These are phyloP conservation scores for Aphodius sticticus DNA, from an alignment of 2,888 invertebrate species.

Conservation along the genomic window DNA sequence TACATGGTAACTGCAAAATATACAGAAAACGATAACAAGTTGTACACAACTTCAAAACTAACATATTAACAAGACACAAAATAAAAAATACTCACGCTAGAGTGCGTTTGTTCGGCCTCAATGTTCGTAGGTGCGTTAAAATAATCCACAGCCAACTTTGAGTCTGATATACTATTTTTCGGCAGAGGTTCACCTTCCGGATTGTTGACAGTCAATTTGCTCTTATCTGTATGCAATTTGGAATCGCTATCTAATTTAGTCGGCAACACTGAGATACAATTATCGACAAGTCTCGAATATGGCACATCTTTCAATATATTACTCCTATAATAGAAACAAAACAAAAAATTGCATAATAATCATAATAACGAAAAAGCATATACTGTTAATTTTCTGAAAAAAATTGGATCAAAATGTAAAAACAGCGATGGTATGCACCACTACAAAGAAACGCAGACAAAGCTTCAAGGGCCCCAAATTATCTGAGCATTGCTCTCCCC, in stretches of 20 bases:
- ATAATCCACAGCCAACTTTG: slow-evolving; percentile 82
- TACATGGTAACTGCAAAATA: slow-evolving; percentile 45
- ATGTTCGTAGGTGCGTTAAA: slow-evolving; percentile 61
- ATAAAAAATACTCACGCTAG: slow-evolving; percentile 35
- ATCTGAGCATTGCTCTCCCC: too few species aligned
- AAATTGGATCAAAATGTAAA: not conserved
- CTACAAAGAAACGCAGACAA: too few species aligned
- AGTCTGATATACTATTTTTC: slow-evolving; percentile 87
- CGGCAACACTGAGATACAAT: slow-evolving; percentile 62
- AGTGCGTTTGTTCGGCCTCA: slow-evolving; percentile 55
- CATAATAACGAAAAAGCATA: not conserved
- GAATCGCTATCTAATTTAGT: slow-evolving; percentile 76
- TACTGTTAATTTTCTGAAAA: too few species aligned
- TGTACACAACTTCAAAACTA: not conserved
- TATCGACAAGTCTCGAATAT: slow-evolving; percentile 80
- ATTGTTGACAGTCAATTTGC: slow-evolving; percentile 57
- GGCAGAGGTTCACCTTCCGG: slow-evolving; percentile 63
- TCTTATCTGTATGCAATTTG: slow-evolving; percentile 67
- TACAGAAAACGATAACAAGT: not conserved
- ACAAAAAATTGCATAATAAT: not conserved
- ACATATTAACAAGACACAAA: not conserved
- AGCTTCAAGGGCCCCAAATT: too few species aligned
- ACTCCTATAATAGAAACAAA: slow-evolving; percentile 46
- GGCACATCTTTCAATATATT: slow-evolving; percentile 70
- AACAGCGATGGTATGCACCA: not conserved